Base-by-base conservation (phyloP, 2,888 invertebrate species). In the Ethmia dodecea region DNA sequence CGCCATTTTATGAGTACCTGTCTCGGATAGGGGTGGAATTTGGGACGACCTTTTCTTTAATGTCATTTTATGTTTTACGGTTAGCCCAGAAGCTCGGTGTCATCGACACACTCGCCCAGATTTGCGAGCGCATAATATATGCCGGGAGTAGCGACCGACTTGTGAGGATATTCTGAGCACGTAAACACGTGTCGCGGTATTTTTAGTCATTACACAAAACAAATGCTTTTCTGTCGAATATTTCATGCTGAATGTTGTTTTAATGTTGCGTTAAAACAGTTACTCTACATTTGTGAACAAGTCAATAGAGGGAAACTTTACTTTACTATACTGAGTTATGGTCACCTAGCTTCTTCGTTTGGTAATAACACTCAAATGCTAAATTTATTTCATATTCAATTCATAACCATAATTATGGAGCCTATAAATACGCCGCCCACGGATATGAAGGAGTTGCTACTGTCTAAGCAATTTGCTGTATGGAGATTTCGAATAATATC, bases 1-100 rank as follows among this genome's bases (percentile, higher is more conserved):
- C 65, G 66, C 57, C 64, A 70, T 73, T 69, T 67, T 55, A 66
- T 60, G 57, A 66, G 65, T 65, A 65, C 50, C 49, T 51, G 50
- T 57, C 57, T 63, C 35, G 9, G 8, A 47, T 48, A 55, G 50
- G 58, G 62, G 50, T 54, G 60, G 57, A 61, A 63, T 68, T 69
- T 51, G 42, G 56, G 55, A 44, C 52, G 59, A 70, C 65, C 66
- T 72, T 72, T 70, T 40, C 40, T 38, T 36, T 43, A 46, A 43
- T 49, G 54, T 55, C 54, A 63, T 66, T 65, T 61, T 50, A 62
- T 60, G 56, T 61, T 63, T 67, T 49, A 67, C 42, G 52, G 52
- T 38, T 40, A 25, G 41, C 28, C 40, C 35, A 42, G 39, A 38
- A 35, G 36, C 28, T 30, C 25, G 18, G n/a, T n/a, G n/a, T n/a